Evolutionary conservation across 2,797 vertebrate species (phyloP).

Genomic region (Cetoscarus ocellatus): DNA sequence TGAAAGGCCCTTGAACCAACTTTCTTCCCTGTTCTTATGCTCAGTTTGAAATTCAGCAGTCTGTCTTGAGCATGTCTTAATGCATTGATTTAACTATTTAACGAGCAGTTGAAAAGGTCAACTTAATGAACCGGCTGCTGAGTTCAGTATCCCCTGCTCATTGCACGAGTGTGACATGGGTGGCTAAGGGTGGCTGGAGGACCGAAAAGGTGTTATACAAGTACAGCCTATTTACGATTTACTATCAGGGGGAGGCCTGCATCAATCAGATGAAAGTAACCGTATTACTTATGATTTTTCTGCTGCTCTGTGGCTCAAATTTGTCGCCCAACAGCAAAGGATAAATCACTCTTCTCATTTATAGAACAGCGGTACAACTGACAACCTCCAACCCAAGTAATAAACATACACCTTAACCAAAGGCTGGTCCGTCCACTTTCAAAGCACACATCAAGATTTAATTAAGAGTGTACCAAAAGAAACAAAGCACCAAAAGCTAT

Average conservation of each 20-base stretch:
- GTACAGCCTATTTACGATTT: no score
- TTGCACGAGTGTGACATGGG: no score
- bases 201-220: no score
- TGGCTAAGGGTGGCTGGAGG: no score
- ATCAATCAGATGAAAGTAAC: conserved; percentile 10
- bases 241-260: not conserved
- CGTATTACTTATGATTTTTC: conserved; percentile 1
- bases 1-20: no score
- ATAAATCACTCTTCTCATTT: conserved; percentile 33
- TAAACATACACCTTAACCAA: not conserved
- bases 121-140: no score
- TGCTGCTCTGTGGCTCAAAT: not conserved
- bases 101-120: no score
- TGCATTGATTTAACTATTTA: no score
- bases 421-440: not conserved
- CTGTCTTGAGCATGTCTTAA: no score
- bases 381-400: not conserved
- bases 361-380: conserved; percentile 5
- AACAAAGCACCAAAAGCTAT: conserved; percentile 39
- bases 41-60: no score
- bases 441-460: conserved; percentile 9
- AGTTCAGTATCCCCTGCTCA: no score
- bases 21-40: no score
- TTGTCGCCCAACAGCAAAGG: not conserved
- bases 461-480: conserved; percentile 32